Percentiles rank a stretch among this genome's conserved stretches.
These are phyloP conservation scores for Hemibagrus wyckioides DNA, from an alignment of 2,113 vertebrate species.

Conservation along the genomic window DNA sequence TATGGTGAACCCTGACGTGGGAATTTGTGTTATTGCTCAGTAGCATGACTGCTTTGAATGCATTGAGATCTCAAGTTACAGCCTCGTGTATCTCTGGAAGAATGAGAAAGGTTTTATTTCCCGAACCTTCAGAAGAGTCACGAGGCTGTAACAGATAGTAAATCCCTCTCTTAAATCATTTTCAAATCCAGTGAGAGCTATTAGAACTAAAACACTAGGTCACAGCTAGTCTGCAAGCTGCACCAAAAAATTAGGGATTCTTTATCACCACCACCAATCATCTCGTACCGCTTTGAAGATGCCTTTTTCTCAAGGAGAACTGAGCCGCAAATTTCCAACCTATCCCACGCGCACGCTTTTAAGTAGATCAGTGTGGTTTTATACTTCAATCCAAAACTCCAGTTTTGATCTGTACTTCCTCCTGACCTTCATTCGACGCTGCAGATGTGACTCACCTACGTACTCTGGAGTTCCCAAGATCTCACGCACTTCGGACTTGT, in stretches of 20 bases:
- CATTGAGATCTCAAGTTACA: not conserved
- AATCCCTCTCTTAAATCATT: not conserved
- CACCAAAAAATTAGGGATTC: not conserved
- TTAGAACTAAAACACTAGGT: not conserved
- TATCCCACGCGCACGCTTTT: not conserved
- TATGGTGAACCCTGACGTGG: not conserved
- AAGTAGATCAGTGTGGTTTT: not conserved
- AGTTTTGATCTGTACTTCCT: not conserved
- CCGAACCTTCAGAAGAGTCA: not conserved
- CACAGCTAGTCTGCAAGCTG: not conserved
- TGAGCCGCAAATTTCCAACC: not conserved
- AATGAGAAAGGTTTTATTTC: not conserved
- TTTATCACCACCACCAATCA: not conserved
- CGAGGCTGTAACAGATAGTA: not conserved
- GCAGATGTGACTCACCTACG: conserved; percentile 81
- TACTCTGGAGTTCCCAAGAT: conserved; percentile 96
- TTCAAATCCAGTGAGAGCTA: not conserved
- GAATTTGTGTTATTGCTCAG: not conserved
- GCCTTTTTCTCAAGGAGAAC: not conserved
- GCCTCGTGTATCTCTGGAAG: not conserved
- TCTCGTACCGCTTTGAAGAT: not conserved
- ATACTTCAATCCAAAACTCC: not conserved
- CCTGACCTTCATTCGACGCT: conserved; percentile 22
- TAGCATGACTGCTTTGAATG: not conserved
- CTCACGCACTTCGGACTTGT: conserved; percentile 85